These are phyloP conservation scores for Halichoeres trimaculatus DNA, from an alignment of 2,113 vertebrate species.

Conservation along the genomic window DNA sequence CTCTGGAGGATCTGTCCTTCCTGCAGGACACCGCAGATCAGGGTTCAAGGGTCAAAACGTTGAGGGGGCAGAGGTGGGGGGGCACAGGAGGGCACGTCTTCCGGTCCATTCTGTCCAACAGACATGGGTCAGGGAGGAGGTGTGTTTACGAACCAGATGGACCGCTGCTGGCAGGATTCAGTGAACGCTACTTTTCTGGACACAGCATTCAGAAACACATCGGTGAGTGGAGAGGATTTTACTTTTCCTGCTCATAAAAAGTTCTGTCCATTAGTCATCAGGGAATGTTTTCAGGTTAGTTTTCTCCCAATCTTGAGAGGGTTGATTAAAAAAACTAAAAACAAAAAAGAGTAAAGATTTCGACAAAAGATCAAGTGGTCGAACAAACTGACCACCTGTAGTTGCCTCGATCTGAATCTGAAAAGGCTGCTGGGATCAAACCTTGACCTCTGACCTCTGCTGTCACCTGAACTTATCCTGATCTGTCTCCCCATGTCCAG, in stretches of 20 bases:
- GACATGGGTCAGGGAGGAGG: slow-evolving; percentile 78
- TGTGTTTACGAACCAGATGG: slow-evolving; percentile 84
- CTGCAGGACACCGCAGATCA: slow-evolving; percentile 66
- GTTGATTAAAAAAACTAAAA: too few relatives aligned
- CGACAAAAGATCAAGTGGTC: too few relatives aligned
- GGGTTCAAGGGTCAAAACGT: slow-evolving; percentile 40
- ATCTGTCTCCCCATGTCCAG: slow-evolving; percentile 61
- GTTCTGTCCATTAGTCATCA: too few relatives aligned
- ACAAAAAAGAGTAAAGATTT: too few relatives aligned
- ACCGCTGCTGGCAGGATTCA: slow-evolving; percentile 82
- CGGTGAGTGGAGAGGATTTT: slow-evolving; percentile 63
- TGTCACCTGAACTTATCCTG: background rate
- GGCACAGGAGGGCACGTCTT: slow-evolving; percentile 70
- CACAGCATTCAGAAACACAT: slow-evolving; percentile 77
- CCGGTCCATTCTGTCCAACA: slow-evolving; percentile 79
- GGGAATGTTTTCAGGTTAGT: too few relatives aligned
- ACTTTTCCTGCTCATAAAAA: too few relatives aligned
- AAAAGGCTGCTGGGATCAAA: background rate
- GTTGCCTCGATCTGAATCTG: too few relatives aligned
- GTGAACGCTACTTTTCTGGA: slow-evolving; percentile 81
- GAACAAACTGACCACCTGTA: too few relatives aligned
- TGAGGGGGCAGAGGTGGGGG: slow-evolving; percentile 79
- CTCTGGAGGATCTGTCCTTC: slow-evolving; percentile 79
- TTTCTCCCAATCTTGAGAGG: too few relatives aligned
- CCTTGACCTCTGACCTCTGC: background rate